Conservation (phyloP, 2,797 vertebrate genomes). For the Pachyuromys duprasi region DNA sequence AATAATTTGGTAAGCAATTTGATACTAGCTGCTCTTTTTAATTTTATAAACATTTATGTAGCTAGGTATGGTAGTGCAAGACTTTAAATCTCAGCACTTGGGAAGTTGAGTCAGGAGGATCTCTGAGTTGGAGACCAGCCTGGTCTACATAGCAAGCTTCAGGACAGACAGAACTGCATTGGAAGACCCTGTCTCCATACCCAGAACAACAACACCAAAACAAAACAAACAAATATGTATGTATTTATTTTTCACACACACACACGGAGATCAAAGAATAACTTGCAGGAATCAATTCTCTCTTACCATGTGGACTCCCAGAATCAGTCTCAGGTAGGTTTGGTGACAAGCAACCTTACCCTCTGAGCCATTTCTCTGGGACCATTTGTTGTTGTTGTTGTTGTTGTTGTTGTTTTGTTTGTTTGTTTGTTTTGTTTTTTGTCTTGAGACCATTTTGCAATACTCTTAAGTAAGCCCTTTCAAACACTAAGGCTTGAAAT, state of each 20-base stretch:
- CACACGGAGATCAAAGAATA: not conserved
- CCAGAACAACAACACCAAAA: not conserved
- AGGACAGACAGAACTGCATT: not conserved
- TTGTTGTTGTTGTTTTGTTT: too few relatives aligned
- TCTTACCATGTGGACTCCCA: not conserved
- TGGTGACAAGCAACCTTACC: not conserved
- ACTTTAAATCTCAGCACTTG: not conserved
- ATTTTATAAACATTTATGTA: not conserved
- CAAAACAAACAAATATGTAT: not conserved
- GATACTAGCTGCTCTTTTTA: not conserved
- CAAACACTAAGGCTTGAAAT: constrained; percentile 11
- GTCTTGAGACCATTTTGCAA: constrained; percentile 51
- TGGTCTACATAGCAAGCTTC: not conserved
- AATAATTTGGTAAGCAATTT: not conserved
- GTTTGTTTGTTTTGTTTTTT: too few relatives aligned
- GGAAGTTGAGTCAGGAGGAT: not conserved
- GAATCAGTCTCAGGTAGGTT: not conserved
- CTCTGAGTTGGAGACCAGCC: not conserved
- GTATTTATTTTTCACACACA: not conserved
- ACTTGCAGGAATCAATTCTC: not conserved
- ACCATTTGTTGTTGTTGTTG: too few relatives aligned
- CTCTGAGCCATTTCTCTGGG: not conserved
- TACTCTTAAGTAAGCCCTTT: constrained; percentile 9
- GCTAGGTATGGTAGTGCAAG: not conserved
- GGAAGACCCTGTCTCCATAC: not conserved